Evolutionary conservation across 2,888 invertebrate species (phyloP).

Genomic region (Cynaeus angustus): DNA sequence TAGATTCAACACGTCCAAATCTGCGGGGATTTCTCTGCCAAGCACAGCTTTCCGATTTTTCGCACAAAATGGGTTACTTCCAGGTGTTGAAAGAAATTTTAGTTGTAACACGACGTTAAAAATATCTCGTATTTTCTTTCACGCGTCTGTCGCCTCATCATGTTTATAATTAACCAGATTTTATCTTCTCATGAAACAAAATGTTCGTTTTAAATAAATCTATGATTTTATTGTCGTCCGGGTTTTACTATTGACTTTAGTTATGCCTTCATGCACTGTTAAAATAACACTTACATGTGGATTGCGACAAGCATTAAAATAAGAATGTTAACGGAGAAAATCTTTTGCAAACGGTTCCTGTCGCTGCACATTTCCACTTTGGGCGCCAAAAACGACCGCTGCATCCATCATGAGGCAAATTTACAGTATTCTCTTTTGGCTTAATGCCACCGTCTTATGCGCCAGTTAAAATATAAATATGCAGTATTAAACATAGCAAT

Average conservation of each 20-base stretch:
- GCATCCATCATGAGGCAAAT: conserved; percentile 28
- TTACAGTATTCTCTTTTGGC: conserved; percentile 33
- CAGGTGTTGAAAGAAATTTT: neutral
- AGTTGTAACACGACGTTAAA: neutral
- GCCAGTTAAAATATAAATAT: conserved; percentile 32
- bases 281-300: neutral
- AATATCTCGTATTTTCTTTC: conserved; percentile 18
- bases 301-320: neutral
- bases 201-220: conserved; percentile 14
- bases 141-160: conserved; percentile 17
- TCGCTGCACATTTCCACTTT: neutral
- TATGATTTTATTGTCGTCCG: conserved; percentile 6
- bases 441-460: conserved; percentile 13
- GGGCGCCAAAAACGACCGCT: conserved; percentile 23
- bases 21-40: no score
- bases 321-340: no score
- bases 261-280: neutral
- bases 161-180: conserved; percentile 27
- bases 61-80: neutral
- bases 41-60: neutral
- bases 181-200: conserved; percentile 19
- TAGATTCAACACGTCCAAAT: no score
- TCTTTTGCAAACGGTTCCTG: neutral
- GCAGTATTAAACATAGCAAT: conserved; percentile 21
- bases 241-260: conserved; percentile 1